These are phyloP conservation scores for Vollenhovia emeryi DNA, from an alignment of 1,140 invertebrate species.

Conservation along the genomic window DNA sequence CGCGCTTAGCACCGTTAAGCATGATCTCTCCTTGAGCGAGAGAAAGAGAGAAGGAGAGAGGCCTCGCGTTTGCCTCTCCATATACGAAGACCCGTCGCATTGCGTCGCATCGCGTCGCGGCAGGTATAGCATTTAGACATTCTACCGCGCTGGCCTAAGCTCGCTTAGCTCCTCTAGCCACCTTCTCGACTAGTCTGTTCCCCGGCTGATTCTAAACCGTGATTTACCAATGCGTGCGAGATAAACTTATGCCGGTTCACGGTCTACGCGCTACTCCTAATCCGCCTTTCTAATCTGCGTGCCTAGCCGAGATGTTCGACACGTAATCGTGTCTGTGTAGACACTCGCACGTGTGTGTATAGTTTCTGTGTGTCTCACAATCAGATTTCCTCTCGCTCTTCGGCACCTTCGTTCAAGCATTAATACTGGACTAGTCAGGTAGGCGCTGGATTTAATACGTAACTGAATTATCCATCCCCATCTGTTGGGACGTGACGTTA, in stretches of 20 bases:
- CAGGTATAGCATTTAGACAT: slow-evolving; percentile 80
- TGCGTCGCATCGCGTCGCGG: not conserved
- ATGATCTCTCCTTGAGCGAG: not conserved
- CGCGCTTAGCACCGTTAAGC: not conserved
- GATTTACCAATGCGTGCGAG: slow-evolving; percentile 83
- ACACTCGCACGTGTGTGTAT: not conserved
- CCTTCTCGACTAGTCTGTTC: slow-evolving; percentile 77
- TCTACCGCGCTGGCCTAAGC: slow-evolving; percentile 80
- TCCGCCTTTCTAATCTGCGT: slow-evolving; percentile 73
- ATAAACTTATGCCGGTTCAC: slow-evolving; percentile 66
- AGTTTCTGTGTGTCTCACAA: not conserved
- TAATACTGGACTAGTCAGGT: not conserved
- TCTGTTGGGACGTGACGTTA: not conserved
- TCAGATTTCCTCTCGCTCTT: slow-evolving; percentile 1
- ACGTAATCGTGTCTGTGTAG: not conserved
- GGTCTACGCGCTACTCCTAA: slow-evolving; percentile 69
- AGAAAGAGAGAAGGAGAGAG: not conserved
- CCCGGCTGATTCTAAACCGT: slow-evolving; percentile 81
- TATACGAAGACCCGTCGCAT: slow-evolving; percentile 21
- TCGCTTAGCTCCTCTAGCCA: slow-evolving; percentile 81
- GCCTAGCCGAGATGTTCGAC: not conserved
- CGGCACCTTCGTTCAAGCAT: not conserved
- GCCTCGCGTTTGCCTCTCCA: not conserved
- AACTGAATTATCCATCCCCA: not conserved
- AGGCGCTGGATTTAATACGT: not conserved